Conservation (phyloP, 1,140 invertebrate genomes). For the Apis cerana region DNA sequence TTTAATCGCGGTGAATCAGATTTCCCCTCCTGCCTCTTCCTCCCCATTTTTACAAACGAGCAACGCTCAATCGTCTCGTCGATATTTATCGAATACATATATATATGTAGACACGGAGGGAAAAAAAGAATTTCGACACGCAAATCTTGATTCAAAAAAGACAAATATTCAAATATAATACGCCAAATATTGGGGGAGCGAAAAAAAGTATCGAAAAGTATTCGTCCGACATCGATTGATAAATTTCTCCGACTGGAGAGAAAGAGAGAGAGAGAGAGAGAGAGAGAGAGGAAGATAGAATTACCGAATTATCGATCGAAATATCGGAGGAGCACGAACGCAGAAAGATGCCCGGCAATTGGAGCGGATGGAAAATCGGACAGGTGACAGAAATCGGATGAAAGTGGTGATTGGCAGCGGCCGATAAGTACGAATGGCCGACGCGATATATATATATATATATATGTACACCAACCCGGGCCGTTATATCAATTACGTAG, state of each 20-base stretch:
- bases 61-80: too few species aligned
- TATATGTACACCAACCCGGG: not conserved
- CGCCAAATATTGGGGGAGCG: too few species aligned
- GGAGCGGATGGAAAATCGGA: constrained; percentile 10
- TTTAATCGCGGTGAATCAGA: not conserved
- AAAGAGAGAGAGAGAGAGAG: not conserved
- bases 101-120: too few species aligned
- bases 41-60: not conserved
- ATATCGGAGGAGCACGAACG: not conserved
- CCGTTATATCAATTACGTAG: constrained; percentile 50
- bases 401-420: constrained; percentile 34
- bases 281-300: too few species aligned
- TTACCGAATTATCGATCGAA: not conserved
- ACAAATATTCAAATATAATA: too few species aligned
- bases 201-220: too few species aligned
- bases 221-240: too few species aligned
- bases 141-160: too few species aligned
- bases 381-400: constrained; percentile 26
- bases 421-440: constrained; percentile 21
- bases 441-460: constrained; percentile 11
- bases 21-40: not conserved
- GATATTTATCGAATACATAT: not conserved
- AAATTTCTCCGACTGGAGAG: too few species aligned
- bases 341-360: not conserved
- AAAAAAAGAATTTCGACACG: not conserved